Base-by-base conservation (phyloP, 1,140 invertebrate species). In the Anadara kagoshimensis region DNA sequence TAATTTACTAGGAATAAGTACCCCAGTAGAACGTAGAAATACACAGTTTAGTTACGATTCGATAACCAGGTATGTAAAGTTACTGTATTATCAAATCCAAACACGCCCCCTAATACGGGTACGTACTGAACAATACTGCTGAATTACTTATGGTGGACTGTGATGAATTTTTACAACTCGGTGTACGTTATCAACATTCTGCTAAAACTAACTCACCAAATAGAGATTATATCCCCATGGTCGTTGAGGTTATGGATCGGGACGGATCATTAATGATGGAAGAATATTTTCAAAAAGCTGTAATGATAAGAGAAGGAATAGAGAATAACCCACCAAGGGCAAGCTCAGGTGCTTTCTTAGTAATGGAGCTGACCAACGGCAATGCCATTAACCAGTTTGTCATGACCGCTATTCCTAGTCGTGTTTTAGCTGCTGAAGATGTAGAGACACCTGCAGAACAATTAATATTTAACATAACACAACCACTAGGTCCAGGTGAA, bases 391-490 rank as follows among this genome's bases (percentile, higher is more conserved):
- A 89, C 65, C 89, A 90, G 78, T 90, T 90, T 71, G 86, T 89
- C 1, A 86, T 90, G 87, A 90, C 89, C 0, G 85, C 89, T 20
- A 82, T 90, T 51, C 86, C 87, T 0, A 78, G 85, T 0, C 79
- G 86, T 7, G 83, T 90, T 43, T 69, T 91, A 12, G 75, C 84
- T 10, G 89, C 88, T 0, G 76, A 83, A 59, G 90, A 91, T 78
- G 61, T 62, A 10, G 87, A 90, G 65, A 90, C 88, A 1, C 78
- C 88, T 0, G 43, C 83, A 24, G 87, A 88, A 18, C 75, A 84
- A 29, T 76, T 91, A 1, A 83, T 90, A 18, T 91, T 90, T 69
- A 89, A 90, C 73, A 85, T 91, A 41, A 89, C 89, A 1, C 72
- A 78, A 47, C 85, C 86, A 14, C 76, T 90, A 12, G 79, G 79